Conservation (phyloP, 2,888 invertebrate species). For the Calliphora vomitoria region DNA sequence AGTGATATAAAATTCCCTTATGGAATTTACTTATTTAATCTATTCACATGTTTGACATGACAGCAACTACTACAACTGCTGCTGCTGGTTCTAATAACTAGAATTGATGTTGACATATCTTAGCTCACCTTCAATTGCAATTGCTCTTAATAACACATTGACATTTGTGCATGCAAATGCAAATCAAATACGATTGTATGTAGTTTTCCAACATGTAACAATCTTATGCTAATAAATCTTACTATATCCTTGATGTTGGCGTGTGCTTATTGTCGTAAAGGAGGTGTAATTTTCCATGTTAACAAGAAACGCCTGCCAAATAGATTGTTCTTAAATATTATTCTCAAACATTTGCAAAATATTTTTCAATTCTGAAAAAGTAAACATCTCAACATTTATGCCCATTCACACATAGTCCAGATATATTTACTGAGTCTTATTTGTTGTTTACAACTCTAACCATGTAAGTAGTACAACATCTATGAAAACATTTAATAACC, state of each 20-base stretch:
- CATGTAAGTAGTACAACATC: too few relatives aligned
- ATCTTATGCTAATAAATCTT: constrained; percentile 27
- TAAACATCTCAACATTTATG: too few relatives aligned
- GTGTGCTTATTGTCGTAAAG: not conserved
- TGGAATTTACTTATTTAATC: constrained; percentile 28
- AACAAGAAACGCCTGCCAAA: not conserved
- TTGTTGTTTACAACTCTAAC: too few relatives aligned
- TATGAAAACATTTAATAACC: too few relatives aligned
- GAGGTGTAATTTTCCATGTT: not conserved
- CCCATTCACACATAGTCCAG: too few relatives aligned
- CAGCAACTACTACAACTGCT: not conserved
- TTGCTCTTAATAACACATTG: constrained; percentile 3
- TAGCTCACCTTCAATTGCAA: constrained; percentile 1
- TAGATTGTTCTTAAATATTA: not conserved
- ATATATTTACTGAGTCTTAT: too few relatives aligned
- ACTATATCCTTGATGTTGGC: not conserved
- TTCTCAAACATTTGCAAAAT: not conserved
- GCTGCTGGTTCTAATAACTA: not conserved
- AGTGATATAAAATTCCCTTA: constrained; percentile 34
- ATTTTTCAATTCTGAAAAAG: not conserved
- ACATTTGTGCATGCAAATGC: constrained; percentile 5
- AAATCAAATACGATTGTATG: not conserved
- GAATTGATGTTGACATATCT: constrained; percentile 23
- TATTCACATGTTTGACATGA: constrained; percentile 24
- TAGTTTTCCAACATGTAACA: constrained; percentile 2